Percentiles rank a stretch among this genome's conserved stretches.
These are phyloP conservation scores for Globicephala melas DNA, from an alignment of 2,113 vertebrate species.

Conservation along the genomic window DNA sequence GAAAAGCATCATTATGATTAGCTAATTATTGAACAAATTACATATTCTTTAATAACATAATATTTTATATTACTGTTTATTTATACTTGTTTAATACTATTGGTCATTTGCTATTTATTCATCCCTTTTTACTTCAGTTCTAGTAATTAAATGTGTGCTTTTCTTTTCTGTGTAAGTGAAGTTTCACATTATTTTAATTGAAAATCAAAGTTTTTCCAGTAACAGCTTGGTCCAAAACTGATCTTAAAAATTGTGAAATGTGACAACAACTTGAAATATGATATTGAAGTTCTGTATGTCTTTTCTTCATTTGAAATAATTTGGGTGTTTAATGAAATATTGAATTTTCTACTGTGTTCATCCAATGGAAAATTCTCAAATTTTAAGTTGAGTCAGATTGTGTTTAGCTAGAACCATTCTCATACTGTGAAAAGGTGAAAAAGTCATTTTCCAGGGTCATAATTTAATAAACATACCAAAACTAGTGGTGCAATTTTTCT, in stretches of 20 bases:
- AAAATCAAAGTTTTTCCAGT: neutral
- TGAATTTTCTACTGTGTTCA: neutral
- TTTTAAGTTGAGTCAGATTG: neutral
- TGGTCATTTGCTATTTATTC: neutral
- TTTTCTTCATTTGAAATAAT: constrained; percentile 5
- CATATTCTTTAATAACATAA: neutral
- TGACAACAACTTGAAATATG: neutral
- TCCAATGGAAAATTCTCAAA: neutral
- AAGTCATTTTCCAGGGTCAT: neutral
- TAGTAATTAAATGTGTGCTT: neutral
- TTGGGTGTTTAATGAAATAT: neutral
- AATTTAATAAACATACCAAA: neutral
- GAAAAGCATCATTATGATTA: neutral
- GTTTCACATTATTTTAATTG: neutral
- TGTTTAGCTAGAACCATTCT: neutral
- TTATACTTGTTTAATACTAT: neutral
- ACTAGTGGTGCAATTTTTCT: neutral
- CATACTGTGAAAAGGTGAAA: neutral
- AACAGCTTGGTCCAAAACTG: neutral
- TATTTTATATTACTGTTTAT: neutral
- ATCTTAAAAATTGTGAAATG: neutral
- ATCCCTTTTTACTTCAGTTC: neutral
- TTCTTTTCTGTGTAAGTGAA: neutral
- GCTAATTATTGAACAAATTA: neutral
- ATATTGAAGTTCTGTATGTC: neutral